Percentiles rank a stretch among this genome's conserved stretches.
Conservation (phyloP, 1,140 invertebrate species). For the Nasonia vitripennis region DNA sequence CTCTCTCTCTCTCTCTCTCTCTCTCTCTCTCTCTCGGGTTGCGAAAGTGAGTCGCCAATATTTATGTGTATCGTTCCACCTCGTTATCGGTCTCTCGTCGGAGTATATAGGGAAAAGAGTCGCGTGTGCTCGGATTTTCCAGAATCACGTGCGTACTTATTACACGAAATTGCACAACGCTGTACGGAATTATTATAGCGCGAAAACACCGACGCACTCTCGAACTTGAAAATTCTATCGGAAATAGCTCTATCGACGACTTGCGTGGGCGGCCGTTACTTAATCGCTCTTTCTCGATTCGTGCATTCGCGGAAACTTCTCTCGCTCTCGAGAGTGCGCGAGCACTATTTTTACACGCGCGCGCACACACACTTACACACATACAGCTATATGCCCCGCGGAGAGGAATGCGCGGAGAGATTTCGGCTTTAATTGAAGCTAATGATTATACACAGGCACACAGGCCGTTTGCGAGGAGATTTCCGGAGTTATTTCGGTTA, state of each 20-base stretch:
- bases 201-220: background rate
- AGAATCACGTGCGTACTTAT: too few species aligned
- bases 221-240: conserved; percentile 46
- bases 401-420: background rate
- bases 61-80: background rate
- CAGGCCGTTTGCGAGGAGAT: background rate
- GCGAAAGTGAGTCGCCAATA: background rate
- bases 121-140: background rate
- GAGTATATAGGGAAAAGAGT: too few species aligned
- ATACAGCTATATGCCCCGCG: too few species aligned
- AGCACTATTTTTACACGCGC: conserved; percentile 29
- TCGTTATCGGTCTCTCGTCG: background rate
- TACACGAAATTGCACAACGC: too few species aligned
- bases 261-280: conserved; percentile 17
- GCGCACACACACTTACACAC: background rate
- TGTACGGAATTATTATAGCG: too few species aligned
- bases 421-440: too few species aligned
- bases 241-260: conserved; percentile 5
- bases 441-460: background rate
- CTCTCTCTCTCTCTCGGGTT: background rate
- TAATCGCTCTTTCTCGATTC: background rate
- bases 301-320: conserved; percentile 21
- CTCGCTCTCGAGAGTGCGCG: background rate
- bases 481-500: background rate
- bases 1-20: too few species aligned